Percentiles rank a stretch among this genome's conserved stretches.
These are phyloP conservation scores for Platorchestia sp. DNA, from an alignment of 1,140 invertebrate genomes.

Conservation along the genomic window DNA sequence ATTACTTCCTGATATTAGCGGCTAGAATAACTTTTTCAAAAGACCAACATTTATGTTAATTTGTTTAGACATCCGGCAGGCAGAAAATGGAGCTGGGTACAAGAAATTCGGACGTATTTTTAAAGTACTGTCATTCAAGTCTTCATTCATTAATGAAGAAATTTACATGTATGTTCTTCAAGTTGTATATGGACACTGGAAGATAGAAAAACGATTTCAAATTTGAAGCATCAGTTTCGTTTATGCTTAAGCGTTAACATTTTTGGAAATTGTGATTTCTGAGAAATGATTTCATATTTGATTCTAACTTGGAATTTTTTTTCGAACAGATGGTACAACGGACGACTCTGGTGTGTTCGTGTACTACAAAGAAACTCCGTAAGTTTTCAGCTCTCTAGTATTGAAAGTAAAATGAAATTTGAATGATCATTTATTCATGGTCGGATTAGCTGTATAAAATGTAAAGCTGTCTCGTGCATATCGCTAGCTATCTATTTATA, in stretches of 20 bases:
- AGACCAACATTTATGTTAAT: too few relatives aligned
- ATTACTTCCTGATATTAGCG: too few relatives aligned
- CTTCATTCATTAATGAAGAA: neutral
- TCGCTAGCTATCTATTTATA: too few relatives aligned
- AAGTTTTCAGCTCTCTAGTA: conserved; percentile 2
- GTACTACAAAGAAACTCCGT: conserved; percentile 56
- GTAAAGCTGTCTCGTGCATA: too few relatives aligned
- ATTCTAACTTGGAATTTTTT: neutral
- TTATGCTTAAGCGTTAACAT: neutral
- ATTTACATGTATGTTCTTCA: neutral
- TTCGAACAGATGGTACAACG: conserved; percentile 44
- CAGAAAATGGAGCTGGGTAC: too few relatives aligned
- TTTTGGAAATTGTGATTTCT: neutral
- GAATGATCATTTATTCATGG: too few relatives aligned
- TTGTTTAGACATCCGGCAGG: too few relatives aligned
- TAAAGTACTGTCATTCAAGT: neutral
- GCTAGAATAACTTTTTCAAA: too few relatives aligned
- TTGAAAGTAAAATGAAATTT: neutral
- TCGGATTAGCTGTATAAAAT: too few relatives aligned
- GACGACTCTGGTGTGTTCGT: conserved; percentile 56
- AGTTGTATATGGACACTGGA: neutral
- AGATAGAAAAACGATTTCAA: neutral
- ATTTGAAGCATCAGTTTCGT: neutral
- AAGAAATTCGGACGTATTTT: too few relatives aligned
- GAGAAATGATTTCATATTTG: neutral